Conservation (phyloP, 1,140 invertebrate genomes). For the Drosophila sechellia region DNA sequence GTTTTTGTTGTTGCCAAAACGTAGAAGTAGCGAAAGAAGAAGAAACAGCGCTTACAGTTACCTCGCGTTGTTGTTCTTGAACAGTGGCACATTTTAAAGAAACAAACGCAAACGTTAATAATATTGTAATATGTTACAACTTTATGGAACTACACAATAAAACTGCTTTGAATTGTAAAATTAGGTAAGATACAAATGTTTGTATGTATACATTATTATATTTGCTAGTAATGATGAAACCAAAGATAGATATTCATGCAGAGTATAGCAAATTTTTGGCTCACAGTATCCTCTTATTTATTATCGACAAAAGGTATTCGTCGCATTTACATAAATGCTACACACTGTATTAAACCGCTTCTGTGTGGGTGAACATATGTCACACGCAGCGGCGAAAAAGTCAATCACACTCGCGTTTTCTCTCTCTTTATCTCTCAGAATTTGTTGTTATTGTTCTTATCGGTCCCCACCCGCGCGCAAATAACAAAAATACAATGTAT, state of each 20-base stretch:
- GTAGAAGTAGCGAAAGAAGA: conserved; percentile 47
- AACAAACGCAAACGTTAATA: not conserved
- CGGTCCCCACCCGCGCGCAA: conserved; percentile 65
- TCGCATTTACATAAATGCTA: conserved; percentile 39
- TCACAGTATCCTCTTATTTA: conserved; percentile 30
- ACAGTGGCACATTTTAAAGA: conserved; percentile 11
- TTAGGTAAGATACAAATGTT: too few relatives aligned
- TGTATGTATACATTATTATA: not conserved
- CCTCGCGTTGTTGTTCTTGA: conserved; percentile 35
- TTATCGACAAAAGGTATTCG: conserved; percentile 42
- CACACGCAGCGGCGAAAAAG: conserved; percentile 62
- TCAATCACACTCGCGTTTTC: conserved; percentile 44
- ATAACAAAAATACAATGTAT: conserved; percentile 74
- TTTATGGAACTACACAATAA: not conserved
- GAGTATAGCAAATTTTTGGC: not conserved
- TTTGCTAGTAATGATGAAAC: not conserved
- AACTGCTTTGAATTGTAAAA: not conserved
- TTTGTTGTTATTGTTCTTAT: conserved; percentile 29
- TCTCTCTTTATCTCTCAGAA: conserved; percentile 1
- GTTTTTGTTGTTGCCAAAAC: conserved; percentile 80
- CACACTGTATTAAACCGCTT: conserved; percentile 13
- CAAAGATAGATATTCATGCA: too few relatives aligned
- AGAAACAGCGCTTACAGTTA: conserved; percentile 64
- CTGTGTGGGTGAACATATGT: conserved; percentile 55
- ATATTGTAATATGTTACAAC: not conserved